A percentile compares a stretch with the other conserved stretches of the same genome.
phyloP scores from a whole-genome alignment of 2,797 vertebrate genomes.

The Antennarius maculatus region DNA sequence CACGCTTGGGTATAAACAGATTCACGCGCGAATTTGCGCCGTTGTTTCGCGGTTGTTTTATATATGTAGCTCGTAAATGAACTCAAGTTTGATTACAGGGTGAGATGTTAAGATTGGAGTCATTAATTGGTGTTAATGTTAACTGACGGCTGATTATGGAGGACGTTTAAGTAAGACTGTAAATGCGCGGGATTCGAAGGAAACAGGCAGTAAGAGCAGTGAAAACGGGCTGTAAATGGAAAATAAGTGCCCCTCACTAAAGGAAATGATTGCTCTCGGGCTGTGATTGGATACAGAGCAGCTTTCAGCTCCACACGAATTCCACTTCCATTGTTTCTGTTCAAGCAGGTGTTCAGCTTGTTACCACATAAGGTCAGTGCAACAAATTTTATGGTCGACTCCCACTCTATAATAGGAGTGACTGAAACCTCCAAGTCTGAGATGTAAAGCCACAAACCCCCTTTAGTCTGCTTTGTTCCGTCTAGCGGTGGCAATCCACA shows the following conservation, averaged over 20 bases:
- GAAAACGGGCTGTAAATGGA: neutral
- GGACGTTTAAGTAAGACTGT: neutral
- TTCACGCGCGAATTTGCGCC: constrained; percentile 1
- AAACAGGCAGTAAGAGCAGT: neutral
- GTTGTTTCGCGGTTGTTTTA: constrained; percentile 1
- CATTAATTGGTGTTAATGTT: no score
- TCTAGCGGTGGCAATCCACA: no score
- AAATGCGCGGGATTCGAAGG: no score
- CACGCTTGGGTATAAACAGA: constrained; percentile 27
- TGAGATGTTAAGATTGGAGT: no score
- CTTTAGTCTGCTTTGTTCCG: neutral
- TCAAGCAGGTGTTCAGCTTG: neutral
- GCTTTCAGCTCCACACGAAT: no score
- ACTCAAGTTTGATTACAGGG: no score
- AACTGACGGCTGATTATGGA: neutral
- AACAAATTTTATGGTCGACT: neutral
- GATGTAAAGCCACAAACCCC: no score
- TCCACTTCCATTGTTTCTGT: neutral
- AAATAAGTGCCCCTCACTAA: neutral
- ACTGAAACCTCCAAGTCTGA: no score
- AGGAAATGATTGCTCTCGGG: neutral
- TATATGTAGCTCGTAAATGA: neutral
- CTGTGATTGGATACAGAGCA: no score
- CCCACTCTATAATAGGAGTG: no score
- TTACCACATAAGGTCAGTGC: neutral